These are phyloP conservation scores for Acanthis flammea DNA, from an alignment of 2,797 vertebrate genomes.

Conservation along the genomic window DNA sequence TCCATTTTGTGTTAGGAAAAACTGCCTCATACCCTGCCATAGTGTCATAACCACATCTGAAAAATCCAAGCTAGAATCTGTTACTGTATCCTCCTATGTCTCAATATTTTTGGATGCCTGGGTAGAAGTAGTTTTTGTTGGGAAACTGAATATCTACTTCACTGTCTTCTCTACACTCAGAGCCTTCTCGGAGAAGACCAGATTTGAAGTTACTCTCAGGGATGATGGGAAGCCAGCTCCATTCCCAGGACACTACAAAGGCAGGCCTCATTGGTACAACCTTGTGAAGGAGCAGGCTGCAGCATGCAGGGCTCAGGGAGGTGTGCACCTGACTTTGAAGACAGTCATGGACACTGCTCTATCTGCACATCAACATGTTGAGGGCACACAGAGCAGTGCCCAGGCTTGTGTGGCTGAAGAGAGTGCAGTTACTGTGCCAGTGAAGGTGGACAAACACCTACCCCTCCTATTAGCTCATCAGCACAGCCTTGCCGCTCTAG, in stretches of 20 bases:
- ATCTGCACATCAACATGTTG: rapidly evolving
- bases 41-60: not conserved
- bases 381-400: not conserved
- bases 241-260: not conserved
- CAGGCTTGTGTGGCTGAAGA: not conserved
- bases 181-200: not conserved
- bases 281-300: not conserved
- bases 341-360: not conserved
- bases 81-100: not conserved
- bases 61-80: not conserved
- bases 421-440: rapidly evolving
- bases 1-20: not conserved
- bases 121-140: not conserved
- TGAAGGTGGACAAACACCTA: not conserved
- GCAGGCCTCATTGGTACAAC: not conserved
- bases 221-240: not conserved
- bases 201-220: not conserved
- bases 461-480: not conserved
- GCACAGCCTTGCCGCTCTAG: not conserved
- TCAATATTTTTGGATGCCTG: not conserved
- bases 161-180: not conserved
- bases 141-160: not conserved
- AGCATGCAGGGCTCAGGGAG: not conserved
- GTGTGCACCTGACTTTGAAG: not conserved
- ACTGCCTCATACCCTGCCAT: not conserved